These are phyloP conservation scores for Phaethon lepturus DNA, from an alignment of 2,113 vertebrate genomes.

Conservation along the genomic window DNA sequence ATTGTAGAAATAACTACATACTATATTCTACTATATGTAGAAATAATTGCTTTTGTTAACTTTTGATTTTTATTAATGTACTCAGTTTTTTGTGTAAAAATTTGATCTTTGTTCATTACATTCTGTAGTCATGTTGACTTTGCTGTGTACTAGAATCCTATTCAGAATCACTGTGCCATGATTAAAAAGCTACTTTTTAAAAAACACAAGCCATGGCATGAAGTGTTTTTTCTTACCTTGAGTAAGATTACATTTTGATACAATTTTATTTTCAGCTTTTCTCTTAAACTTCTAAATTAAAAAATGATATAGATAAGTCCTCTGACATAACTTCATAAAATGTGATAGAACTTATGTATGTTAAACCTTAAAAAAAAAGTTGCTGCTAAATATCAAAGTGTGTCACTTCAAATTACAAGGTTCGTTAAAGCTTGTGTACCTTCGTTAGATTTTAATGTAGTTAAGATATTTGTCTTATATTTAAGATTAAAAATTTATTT, in stretches of 20 bases:
- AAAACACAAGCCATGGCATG: background rate
- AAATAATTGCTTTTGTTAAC: background rate
- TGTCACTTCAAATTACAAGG: background rate
- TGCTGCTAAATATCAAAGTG: conserved; percentile 47
- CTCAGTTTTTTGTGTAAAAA: background rate
- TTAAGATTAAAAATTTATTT: background rate
- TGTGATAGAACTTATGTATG: conserved; percentile 27
- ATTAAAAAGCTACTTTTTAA: conserved; percentile 6
- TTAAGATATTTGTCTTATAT: background rate
- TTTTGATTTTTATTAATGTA: background rate
- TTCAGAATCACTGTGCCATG: background rate
- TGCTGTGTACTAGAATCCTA: background rate
- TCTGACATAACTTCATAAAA: conserved; percentile 32
- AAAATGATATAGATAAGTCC: background rate
- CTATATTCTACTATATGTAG: too few species aligned
- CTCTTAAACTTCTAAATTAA: background rate
- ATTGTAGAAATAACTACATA: background rate
- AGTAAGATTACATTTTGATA: background rate
- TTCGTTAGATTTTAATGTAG: background rate
- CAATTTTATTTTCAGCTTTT: background rate
- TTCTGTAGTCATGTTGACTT: background rate
- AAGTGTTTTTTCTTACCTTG: background rate
- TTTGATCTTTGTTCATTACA: background rate
- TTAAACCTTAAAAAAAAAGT: conserved; percentile 53
- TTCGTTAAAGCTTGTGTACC: background rate